Conservation (phyloP, 2,113 vertebrate genomes). For the Grammomys dolichurus region DNA sequence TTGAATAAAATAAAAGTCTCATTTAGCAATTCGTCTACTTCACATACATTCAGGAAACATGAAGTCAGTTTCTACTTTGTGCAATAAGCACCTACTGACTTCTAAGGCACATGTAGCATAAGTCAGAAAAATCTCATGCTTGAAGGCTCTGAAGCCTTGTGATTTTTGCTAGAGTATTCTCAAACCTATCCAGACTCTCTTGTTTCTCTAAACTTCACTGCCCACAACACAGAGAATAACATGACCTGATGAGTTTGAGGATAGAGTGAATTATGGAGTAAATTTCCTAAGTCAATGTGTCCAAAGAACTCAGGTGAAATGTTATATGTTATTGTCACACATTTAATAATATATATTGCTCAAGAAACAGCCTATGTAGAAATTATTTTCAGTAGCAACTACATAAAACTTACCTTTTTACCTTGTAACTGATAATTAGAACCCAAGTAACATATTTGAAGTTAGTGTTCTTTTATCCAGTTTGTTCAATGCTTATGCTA, state of each 20-base stretch:
- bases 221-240: not conserved
- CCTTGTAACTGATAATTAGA: not conserved
- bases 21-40: not conserved
- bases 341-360: not conserved
- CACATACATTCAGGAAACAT: not conserved
- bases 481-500: not conserved
- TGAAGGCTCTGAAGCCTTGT: not conserved
- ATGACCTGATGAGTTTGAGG: not conserved
- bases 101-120: not conserved
- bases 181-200: not conserved
- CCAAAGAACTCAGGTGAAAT: not conserved
- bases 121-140: not conserved
- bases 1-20: not conserved
- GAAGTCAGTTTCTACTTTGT: not conserved
- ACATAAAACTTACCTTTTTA: not conserved
- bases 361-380: not conserved
- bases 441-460: not conserved
- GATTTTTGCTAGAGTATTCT: not conserved
- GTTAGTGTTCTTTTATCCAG: not conserved
- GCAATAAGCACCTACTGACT: not conserved
- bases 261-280: not conserved
- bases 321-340: not conserved
- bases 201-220: not conserved
- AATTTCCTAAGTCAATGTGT: not conserved
- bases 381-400: not conserved